Percentiles rank a stretch among this genome's conserved stretches.
phyloP scores from a whole-genome alignment of 1,140 invertebrate genomes.

The Brachionus rotundiformis region DNA sequence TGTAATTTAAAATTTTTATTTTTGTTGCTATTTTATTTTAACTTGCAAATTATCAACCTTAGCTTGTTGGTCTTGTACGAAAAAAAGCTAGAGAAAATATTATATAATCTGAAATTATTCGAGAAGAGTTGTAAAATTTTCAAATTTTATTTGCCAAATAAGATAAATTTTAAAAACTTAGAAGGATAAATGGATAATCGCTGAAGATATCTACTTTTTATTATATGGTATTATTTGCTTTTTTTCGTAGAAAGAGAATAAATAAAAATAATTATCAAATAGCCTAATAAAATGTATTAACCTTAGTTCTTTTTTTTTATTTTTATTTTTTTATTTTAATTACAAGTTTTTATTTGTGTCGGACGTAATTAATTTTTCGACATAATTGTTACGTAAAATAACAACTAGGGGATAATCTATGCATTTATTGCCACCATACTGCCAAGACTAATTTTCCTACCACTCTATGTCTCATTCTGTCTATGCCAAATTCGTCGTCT shows the following conservation, averaged over 20 bases:
- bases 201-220: background rate
- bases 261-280: constrained; percentile 20
- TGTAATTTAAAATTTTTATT: constrained; percentile 18
- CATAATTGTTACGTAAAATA: constrained; percentile 39
- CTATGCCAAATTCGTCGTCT: background rate
- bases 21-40: constrained; percentile 33
- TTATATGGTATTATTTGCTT: background rate
- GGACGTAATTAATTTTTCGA: constrained; percentile 30
- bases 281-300: constrained; percentile 34
- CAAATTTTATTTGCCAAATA: constrained; percentile 37
- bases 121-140: constrained; percentile 13
- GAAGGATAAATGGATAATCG: constrained; percentile 40
- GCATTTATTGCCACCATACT: constrained; percentile 11
- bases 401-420: constrained; percentile 33
- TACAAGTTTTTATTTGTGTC: background rate
- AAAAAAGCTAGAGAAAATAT: constrained; percentile 28
- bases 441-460: background rate
- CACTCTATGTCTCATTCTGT: background rate
- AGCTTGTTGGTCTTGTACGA: background rate
- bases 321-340: background rate
- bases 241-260: background rate
- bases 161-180: constrained; percentile 38
- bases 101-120: constrained; percentile 1
- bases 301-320: background rate
- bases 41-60: constrained; percentile 39